Conservation (phyloP, 2,888 invertebrate genomes). For the Caenorhabditis afra region DNA sequence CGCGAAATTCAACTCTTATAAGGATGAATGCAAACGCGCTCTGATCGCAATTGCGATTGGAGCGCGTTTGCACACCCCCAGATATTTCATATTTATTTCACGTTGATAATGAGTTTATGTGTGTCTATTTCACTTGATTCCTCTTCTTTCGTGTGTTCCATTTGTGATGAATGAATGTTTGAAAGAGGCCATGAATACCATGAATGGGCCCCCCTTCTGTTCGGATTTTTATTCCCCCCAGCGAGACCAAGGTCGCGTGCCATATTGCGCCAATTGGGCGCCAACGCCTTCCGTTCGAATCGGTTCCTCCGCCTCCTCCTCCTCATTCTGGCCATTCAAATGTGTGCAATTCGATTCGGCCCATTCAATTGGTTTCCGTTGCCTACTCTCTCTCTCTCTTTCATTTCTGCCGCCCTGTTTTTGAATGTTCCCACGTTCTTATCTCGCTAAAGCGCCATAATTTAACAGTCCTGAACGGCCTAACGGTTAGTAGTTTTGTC, state of each 20-base stretch:
- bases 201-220: background rate
- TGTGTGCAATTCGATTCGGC: conserved; percentile 7
- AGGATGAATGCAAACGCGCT: background rate
- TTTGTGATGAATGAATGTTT: conserved; percentile 20
- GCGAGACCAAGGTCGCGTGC: conserved; percentile 28
- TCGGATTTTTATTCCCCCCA: conserved; percentile 6
- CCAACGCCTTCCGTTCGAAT: conserved; percentile 17
- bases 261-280: conserved; percentile 54
- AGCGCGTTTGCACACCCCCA: too few relatives aligned
- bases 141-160: conserved; percentile 8
- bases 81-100: too few relatives aligned
- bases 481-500: too few relatives aligned
- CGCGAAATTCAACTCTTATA: conserved; percentile 65
- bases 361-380: too few relatives aligned
- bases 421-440: too few relatives aligned
- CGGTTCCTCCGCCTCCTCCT: conserved; percentile 13
- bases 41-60: background rate
- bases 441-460: too few relatives aligned
- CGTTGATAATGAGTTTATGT: too few relatives aligned
- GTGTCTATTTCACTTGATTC: background rate
- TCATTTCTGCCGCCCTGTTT: background rate
- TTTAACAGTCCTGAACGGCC: too few relatives aligned
- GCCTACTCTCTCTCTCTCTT: background rate
- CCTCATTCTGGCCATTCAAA: background rate
- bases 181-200: background rate